phyloP scores from a whole-genome alignment of 1,140 invertebrate species.

The Anoplophora glabripennis region DNA sequence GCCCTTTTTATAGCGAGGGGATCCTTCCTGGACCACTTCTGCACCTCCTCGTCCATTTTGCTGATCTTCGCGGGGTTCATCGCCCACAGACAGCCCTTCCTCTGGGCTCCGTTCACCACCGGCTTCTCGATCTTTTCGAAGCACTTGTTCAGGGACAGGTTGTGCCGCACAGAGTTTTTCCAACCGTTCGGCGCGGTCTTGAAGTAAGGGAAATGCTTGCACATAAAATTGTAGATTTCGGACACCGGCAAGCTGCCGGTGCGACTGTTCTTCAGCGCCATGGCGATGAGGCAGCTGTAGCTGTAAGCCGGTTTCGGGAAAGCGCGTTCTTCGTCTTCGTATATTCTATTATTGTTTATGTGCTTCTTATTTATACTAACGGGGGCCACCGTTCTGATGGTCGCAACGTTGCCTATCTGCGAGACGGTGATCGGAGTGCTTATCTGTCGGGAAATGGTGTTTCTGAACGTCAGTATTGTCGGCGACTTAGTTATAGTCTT shows the following conservation, averaged over 20 bases:
- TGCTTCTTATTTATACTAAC: slow-evolving; percentile 52
- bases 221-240: slow-evolving; percentile 99
- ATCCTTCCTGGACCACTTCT: slow-evolving; percentile 94
- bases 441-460: slow-evolving; percentile 34
- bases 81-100: slow-evolving; percentile 92
- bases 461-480: slow-evolving; percentile 39
- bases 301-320: slow-evolving; percentile 97
- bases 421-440: slow-evolving; percentile 37
- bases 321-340: slow-evolving; percentile 59
- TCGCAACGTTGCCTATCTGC: slow-evolving; percentile 37
- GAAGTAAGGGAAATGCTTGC: slow-evolving; percentile 96
- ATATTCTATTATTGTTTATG: slow-evolving; percentile 52
- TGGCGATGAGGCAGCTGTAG: slow-evolving; percentile 95
- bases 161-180: slow-evolving; percentile 91
- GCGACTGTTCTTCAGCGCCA: slow-evolving; percentile 94
- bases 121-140: slow-evolving; percentile 97
- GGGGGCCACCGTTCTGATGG: slow-evolving; percentile 38
- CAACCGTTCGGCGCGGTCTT: slow-evolving; percentile 95
- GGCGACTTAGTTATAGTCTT: slow-evolving; percentile 35
- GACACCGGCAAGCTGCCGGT: slow-evolving; percentile 93
- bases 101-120: slow-evolving; percentile 72
- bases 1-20: slow-evolving; percentile 79
- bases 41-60: slow-evolving; percentile 97
- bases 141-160: slow-evolving; percentile 94
- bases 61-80: slow-evolving; percentile 91